phyloP scores from a whole-genome alignment of 2,888 invertebrate species.

The Pyrrhia umbra region DNA sequence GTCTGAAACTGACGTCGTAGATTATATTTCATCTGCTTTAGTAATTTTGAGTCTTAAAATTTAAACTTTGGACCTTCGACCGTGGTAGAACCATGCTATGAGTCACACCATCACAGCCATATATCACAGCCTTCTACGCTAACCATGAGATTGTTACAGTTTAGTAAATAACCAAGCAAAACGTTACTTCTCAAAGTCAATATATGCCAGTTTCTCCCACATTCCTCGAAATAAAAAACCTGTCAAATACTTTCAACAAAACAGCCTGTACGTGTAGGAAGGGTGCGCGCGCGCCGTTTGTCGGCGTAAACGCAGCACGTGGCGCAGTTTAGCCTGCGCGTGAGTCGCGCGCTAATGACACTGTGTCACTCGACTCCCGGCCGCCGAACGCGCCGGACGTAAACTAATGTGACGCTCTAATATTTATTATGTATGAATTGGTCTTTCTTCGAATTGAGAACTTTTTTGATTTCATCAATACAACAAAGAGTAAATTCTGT shows the following conservation, averaged over 20 bases:
- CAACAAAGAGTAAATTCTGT: neutral
- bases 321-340: constrained; percentile 86
- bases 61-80: too few relatives aligned
- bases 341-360: constrained; percentile 86
- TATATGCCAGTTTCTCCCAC: constrained; percentile 7
- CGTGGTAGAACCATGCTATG: too few relatives aligned
- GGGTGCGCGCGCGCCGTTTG: constrained; percentile 75
- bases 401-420: constrained; percentile 52
- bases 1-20: too few relatives aligned
- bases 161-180: neutral
- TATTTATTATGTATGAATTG: constrained; percentile 55
- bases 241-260: constrained; percentile 42
- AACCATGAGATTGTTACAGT: too few relatives aligned
- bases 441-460: constrained; percentile 33
- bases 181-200: constrained; percentile 6
- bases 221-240: constrained; percentile 32
- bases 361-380: constrained; percentile 71
- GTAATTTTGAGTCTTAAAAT: too few relatives aligned
- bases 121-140: too few relatives aligned
- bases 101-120: too few relatives aligned
- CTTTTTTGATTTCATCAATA: neutral
- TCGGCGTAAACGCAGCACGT: constrained; percentile 77
- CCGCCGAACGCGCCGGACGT: constrained; percentile 69
- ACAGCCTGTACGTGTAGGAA: constrained; percentile 72
- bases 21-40: too few relatives aligned